These are phyloP conservation scores for Rhabdornis inornatus DNA, from an alignment of 2,113 vertebrate species.

Conservation along the genomic window DNA sequence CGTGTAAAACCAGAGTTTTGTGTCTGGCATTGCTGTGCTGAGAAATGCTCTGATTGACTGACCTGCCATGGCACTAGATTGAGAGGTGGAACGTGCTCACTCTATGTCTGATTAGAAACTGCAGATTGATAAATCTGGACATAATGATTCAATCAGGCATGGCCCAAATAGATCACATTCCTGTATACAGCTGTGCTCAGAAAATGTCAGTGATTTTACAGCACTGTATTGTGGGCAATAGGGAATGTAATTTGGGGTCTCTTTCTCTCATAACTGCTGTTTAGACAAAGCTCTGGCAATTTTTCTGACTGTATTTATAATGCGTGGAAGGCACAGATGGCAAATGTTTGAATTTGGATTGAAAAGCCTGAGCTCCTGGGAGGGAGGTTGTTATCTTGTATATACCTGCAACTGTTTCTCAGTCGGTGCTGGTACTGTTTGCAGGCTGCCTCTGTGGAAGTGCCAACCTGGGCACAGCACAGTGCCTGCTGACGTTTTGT, in stretches of 20 bases:
- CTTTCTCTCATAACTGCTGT: background rate
- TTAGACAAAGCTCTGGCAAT: background rate
- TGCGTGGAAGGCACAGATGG: background rate
- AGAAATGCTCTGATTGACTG: slow-evolving; percentile 13
- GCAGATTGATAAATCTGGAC: slow-evolving; percentile 22
- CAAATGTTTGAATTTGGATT: slow-evolving; percentile 18
- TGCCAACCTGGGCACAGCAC: background rate
- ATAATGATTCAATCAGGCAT: slow-evolving; percentile 12
- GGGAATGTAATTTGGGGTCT: background rate
- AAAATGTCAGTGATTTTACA: slow-evolving; percentile 25
- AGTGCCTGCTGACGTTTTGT: background rate
- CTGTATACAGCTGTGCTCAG: background rate
- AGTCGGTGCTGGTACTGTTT: background rate
- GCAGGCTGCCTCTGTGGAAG: background rate
- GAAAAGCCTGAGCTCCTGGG: background rate
- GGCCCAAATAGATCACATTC: background rate
- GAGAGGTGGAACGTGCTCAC: background rate
- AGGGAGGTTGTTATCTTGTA: background rate
- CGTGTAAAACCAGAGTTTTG: background rate
- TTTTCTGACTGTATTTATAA: background rate
- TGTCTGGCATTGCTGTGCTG: background rate
- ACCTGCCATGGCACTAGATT: slow-evolving; percentile 3
- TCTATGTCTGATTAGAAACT: slow-evolving; percentile 9
- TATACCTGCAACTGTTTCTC: background rate
- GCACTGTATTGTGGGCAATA: background rate